phyloP scores from a whole-genome alignment of 2,797 vertebrate species.

The Rhynchonycteris naso region DNA sequence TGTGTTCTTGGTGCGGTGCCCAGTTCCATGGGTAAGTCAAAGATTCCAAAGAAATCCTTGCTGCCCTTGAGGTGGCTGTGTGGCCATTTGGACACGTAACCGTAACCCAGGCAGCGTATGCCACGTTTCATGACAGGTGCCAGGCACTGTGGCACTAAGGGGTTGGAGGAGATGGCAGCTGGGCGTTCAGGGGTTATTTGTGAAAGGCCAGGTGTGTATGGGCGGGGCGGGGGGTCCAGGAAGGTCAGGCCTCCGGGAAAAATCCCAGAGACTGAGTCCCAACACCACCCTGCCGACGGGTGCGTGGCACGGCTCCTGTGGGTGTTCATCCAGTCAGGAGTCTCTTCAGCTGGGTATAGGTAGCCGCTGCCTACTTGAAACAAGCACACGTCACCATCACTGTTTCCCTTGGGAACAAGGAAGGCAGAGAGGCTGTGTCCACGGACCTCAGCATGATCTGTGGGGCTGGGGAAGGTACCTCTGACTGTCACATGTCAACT shows the following conservation, averaged over 20 bases:
- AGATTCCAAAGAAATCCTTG: neutral
- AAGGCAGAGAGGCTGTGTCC: neutral
- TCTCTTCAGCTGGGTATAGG: neutral
- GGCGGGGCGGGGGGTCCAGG: neutral
- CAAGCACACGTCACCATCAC: neutral
- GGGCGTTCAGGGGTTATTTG: accelerated
- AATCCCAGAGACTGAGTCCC: neutral
- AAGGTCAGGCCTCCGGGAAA: accelerated
- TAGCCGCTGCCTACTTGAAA: neutral
- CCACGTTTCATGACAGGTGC: accelerated
- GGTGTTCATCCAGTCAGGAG: accelerated
- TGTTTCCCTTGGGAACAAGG: neutral
- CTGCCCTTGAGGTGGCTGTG: accelerated
- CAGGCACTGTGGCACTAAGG: neutral
- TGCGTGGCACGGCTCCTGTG: accelerated
- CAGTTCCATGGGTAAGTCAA: accelerated
- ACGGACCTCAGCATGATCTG: neutral
- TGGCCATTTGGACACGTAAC: neutral
- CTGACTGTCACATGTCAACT: accelerated
- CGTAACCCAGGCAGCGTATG: accelerated
- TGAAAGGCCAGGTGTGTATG: accelerated
- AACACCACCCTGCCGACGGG: accelerated
- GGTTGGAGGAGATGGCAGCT: neutral
- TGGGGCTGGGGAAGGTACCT: neutral
- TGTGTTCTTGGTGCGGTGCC: neutral